phyloP scores from a whole-genome alignment of 2,797 vertebrate species.

The Argentina silus region DNA sequence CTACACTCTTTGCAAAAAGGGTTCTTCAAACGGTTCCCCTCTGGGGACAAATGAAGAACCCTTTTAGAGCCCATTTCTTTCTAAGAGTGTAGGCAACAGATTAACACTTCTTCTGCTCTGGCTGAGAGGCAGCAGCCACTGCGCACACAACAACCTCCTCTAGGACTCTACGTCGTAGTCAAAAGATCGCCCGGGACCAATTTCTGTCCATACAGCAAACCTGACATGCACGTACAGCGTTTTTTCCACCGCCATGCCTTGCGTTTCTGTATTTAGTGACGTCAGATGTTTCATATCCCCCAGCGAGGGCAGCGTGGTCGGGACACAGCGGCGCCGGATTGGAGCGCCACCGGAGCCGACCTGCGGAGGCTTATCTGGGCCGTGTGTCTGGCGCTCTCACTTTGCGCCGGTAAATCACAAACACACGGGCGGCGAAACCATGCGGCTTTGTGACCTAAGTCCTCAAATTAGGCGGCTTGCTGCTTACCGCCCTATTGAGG shows the following conservation, averaged over 20 bases:
- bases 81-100: neutral
- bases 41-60: neutral
- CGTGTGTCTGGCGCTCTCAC: slow-evolving; percentile 52
- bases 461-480: slow-evolving; percentile 76
- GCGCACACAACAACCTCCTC: too few species aligned
- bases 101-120: too few species aligned
- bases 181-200: too few species aligned
- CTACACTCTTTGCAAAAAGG: neutral
- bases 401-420: slow-evolving; percentile 38
- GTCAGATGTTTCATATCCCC: slow-evolving; percentile 26
- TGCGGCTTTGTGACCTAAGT: slow-evolving; percentile 72
- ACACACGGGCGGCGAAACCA: slow-evolving; percentile 53
- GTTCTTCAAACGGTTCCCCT: neutral
- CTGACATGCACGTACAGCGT: neutral
- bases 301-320: slow-evolving; percentile 18
- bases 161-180: too few species aligned
- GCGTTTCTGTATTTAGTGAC: neutral
- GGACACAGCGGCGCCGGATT: neutral
- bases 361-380: slow-evolving; percentile 62
- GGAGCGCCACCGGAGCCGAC: slow-evolving; percentile 55
- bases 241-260: neutral
- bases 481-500: slow-evolving; percentile 53
- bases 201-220: slow-evolving; percentile 3
- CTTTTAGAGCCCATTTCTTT: neutral
- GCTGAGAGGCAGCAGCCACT: too few species aligned